phyloP scores from a whole-genome alignment of 2,113 vertebrate genomes.

The Scortum barcoo region DNA sequence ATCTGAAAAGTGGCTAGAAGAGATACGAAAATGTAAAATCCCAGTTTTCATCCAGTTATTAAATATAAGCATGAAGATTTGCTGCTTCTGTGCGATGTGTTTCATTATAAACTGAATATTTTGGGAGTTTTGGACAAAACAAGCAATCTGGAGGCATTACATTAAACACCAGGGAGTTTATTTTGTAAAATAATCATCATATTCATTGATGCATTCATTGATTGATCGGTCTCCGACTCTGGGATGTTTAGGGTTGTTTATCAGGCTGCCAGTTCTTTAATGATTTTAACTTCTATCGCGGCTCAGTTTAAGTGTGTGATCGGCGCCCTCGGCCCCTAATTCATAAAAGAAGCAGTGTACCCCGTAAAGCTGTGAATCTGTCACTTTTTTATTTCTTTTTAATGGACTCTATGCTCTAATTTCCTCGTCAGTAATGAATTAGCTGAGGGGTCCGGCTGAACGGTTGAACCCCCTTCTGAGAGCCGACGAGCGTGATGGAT shows the following conservation, averaged over 20 bases:
- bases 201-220: too few relatives aligned
- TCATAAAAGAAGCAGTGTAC: conserved; percentile 42
- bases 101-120: background rate
- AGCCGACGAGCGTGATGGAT: conserved; percentile 82
- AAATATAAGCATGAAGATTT: background rate
- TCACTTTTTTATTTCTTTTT: conserved; percentile 71
- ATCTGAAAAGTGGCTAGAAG: too few relatives aligned
- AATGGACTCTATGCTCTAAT: conserved; percentile 75
- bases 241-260: conserved; percentile 44
- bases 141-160: too few relatives aligned
- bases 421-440: conserved; percentile 77
- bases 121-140: too few relatives aligned
- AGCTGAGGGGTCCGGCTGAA: conserved; percentile 68
- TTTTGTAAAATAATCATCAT: too few relatives aligned
- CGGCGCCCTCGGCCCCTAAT: conserved; percentile 13
- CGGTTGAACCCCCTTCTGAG: conserved; percentile 67
- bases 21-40: background rate
- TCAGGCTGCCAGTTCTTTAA: background rate
- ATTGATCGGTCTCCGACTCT: too few relatives aligned
- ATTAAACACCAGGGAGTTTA: too few relatives aligned
- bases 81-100: background rate
- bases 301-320: conserved; percentile 33
- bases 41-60: background rate
- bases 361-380: conserved; percentile 61
- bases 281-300: conserved; percentile 1